These are phyloP conservation scores for Electrophaes corylata DNA, from an alignment of 2,888 invertebrate genomes.

Conservation along the genomic window DNA sequence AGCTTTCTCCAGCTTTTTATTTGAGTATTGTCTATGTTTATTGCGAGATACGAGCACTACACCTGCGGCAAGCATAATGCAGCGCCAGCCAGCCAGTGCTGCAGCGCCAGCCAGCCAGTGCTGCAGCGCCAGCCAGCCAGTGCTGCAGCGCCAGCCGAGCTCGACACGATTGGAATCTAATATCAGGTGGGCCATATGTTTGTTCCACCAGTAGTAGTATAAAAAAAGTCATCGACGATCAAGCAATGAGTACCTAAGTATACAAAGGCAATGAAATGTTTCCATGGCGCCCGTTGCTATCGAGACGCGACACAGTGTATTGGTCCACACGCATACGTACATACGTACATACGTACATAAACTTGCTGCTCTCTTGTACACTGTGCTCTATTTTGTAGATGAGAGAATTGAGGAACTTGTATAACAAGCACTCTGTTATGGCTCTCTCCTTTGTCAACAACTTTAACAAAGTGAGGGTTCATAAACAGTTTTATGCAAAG, in stretches of 20 bases:
- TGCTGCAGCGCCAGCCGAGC: neutral
- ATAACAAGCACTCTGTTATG: conserved; percentile 4
- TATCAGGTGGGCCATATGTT: no score
- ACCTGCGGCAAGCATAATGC: neutral
- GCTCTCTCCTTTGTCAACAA: conserved; percentile 22
- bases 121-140: neutral
- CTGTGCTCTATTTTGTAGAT: conserved; percentile 9
- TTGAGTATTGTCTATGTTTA: conserved; percentile 6
- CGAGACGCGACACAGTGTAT: conserved; percentile 13
- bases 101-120: neutral
- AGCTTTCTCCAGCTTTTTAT: conserved; percentile 5
- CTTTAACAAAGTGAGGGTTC: conserved; percentile 13
- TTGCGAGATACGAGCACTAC: conserved; percentile 3
- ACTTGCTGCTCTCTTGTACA: conserved; percentile 14
- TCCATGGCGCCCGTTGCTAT: neutral
- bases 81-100: neutral
- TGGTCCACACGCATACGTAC: neutral
- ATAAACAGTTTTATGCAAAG: conserved; percentile 14
- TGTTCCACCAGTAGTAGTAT: no score
- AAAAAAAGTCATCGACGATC: no score
- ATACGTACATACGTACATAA: conserved; percentile 12
- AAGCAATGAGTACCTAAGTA: no score
- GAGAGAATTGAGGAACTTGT: conserved; percentile 5
- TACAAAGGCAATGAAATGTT: no score
- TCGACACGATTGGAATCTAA: no score